Evolutionary conservation across 2,113 vertebrate genomes (phyloP).

Genomic region (Lepisosteus osseus): DNA sequence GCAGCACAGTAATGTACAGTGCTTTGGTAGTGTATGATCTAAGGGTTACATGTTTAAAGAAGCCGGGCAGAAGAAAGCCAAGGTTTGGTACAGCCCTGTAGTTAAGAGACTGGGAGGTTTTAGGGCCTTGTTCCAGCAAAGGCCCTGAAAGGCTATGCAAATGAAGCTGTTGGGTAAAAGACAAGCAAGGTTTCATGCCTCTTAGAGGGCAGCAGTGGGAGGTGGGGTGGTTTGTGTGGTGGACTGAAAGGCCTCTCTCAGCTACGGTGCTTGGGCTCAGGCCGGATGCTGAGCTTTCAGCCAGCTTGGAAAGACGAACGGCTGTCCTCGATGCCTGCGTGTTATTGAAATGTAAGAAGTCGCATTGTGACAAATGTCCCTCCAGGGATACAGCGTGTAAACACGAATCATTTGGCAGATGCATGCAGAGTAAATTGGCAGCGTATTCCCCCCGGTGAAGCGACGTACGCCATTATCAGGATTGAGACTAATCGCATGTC

Average conservation of each 20-base stretch:
- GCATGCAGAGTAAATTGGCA: constrained; percentile 68
- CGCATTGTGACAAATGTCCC: constrained; percentile 66
- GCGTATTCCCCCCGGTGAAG: constrained; percentile 62
- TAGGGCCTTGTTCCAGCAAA: no score
- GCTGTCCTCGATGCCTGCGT: constrained; percentile 34
- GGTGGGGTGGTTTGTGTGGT: no score
- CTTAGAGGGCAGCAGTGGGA: no score
- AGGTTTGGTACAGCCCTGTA: no score
- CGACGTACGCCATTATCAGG: constrained; percentile 71
- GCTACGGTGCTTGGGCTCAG: background rate
- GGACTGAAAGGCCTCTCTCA: background rate
- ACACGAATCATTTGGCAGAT: constrained; percentile 81
- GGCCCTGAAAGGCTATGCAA: no score
- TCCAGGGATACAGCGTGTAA: constrained; percentile 67
- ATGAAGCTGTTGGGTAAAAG: no score
- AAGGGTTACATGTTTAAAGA: no score
- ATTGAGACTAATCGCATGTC: constrained; percentile 75
- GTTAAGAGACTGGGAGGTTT: no score
- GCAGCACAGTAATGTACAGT: no score
- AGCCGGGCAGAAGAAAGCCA: no score
- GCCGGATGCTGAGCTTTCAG: constrained; percentile 15
- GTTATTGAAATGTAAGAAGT: constrained; percentile 72
- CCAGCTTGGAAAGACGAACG: constrained; percentile 25
- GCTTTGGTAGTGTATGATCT: no score
- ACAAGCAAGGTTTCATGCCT: no score